Evolutionary conservation across 1,140 invertebrate genomes (phyloP), one percentile per base, ranked within the genome.

Genomic region (Drosophila ironensis): DNA sequence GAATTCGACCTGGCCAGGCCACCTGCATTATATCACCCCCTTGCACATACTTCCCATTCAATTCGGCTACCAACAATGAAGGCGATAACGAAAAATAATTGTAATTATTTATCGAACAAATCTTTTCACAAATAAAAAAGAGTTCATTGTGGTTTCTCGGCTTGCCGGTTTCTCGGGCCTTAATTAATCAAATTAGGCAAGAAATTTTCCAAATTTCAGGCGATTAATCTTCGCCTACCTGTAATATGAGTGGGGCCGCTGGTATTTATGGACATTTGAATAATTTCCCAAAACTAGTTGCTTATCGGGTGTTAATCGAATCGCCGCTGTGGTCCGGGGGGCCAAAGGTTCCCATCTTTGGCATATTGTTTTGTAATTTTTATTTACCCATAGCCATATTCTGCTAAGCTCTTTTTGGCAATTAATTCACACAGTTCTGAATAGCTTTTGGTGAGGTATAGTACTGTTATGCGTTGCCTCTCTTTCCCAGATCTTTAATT

Each of bases 151-250:
- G 25, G 57, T 56, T 54, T 54, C 20, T 50, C 28, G 33, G n/a
- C n/a, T n/a, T n/a, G n/a, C n/a, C n/a, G n/a, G 28, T 33, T 17
- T 35, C 8, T 37, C 16, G 9, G 52, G 35, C 44, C 41, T 53
- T 72, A 82, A 81, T 81, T 81, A 81, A 81, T 81, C 76, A 81
- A 81, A 68, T 82, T 76, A 59, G 64, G 38, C 24, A 74, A 63
- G 66, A 80, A 50, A 52, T 71, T 68, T 57, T 40, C 2, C 33
- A 59, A 44, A 22, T 53, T 41, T 45, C 56, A 44, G 46, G 51
- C 76, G 59, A 80, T 81, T 72, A 82, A 81, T 81, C 77, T 82
- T 68, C 47, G 35, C 24, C 42, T 50, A 48, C 47, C 77, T 82
- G 76, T 82, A 82, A 81, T 77, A 72, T 81, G 76, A 81, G 54